phyloP scores from a whole-genome alignment of 1,140 invertebrate genomes.

The Heliothis virescens region DNA sequence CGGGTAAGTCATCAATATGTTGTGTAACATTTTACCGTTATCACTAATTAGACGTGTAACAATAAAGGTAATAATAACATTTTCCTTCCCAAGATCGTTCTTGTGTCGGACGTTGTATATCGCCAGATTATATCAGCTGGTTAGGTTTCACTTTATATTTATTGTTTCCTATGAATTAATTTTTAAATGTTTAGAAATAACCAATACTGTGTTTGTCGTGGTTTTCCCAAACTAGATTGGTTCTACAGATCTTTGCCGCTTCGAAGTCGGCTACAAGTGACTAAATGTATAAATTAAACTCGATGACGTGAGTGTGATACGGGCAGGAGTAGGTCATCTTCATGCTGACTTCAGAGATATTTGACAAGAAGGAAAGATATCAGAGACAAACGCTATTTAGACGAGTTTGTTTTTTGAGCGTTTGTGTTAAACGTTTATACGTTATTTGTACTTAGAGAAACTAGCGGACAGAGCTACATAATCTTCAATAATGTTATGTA shows the following conservation, averaged over 20 bases:
- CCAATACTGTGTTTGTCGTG: neutral
- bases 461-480: slow-evolving; percentile 10
- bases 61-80: neutral
- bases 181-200: neutral
- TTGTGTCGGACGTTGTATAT: neutral
- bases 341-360: too few relatives aligned
- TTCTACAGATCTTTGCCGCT: too few relatives aligned
- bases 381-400: too few relatives aligned
- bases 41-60: neutral
- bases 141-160: neutral
- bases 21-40: neutral
- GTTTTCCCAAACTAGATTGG: neutral
- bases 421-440: slow-evolving; percentile 12
- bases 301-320: too few relatives aligned
- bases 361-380: too few relatives aligned
- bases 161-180: neutral
- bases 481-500: slow-evolving; percentile 16
- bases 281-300: too few relatives aligned
- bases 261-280: too few relatives aligned
- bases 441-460: slow-evolving; percentile 46
- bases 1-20: too few relatives aligned
- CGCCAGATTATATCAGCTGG: neutral
- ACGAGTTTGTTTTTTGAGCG: neutral
- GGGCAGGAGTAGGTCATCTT: too few relatives aligned
- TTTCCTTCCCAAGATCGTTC: neutral